Evolutionary conservation across 2,888 invertebrate species (phyloP), one percentile per base, ranked within the genome.

Genomic region (Odontocolon sp.): DNA sequence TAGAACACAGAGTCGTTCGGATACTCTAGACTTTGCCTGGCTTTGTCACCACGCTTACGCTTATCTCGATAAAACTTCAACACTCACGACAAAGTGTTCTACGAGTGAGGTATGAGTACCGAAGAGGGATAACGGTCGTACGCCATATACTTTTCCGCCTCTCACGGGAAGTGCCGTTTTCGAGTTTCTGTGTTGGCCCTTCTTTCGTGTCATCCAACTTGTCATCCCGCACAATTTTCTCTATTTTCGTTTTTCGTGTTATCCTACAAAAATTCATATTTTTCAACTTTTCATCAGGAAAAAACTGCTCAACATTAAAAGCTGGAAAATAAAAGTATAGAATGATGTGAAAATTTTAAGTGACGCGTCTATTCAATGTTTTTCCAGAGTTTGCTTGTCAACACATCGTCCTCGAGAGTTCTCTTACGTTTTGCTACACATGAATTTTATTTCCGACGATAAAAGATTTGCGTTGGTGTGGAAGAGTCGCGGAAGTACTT

Each of bases 391-490:
- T 52, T 16, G 0, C 3, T 2, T 28, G 28, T 9, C 9, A 33
- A 14, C 11, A n/a, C 45, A 18, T 50, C n/a, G 57, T 47, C 28
- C 56, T 14, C 11, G 33, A 50, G 28, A n/a, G n/a, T n/a, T n/a
- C n/a, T n/a, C n/a, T n/a, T n/a, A n/a, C n/a, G n/a, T n/a, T n/a
- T n/a, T n/a, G n/a, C n/a, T n/a, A n/a, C n/a, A n/a, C n/a, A n/a
- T n/a, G n/a, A n/a, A n/a, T n/a, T n/a, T n/a, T n/a, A n/a, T n/a
- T n/a, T n/a, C n/a, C n/a, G 16, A 45, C 6, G 9, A 47, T 23
- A 47, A 47, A 47, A 23, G 11, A 70, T 52, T 64, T 56, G 36
- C 52, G 18, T 54, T 61, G n/a, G 38, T 28, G 21, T 26, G 5
- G 31, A 23, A 42, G 63, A 28, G 69, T 21, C 28, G 9, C 31